Base-by-base conservation (phyloP, 2,113 vertebrate genomes). In the Ctenomys sociabilis region DNA sequence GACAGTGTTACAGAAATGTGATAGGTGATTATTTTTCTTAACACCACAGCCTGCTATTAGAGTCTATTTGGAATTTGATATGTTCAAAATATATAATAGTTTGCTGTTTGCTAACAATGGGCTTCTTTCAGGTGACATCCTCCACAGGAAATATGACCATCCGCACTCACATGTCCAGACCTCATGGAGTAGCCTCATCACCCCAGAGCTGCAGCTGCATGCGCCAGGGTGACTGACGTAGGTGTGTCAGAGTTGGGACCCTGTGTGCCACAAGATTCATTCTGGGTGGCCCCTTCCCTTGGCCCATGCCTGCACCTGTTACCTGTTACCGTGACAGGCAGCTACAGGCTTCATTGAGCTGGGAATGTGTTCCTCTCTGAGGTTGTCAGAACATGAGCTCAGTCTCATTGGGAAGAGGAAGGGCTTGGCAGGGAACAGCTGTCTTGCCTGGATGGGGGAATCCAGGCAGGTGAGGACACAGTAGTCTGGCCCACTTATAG, bases 201-300 rank as follows among this genome's bases (percentile, higher is more conserved):
- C 22, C 45, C 57, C 77, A 43, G 83, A 68, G 14, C 49, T 45
- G 45, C 72, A 21, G 72, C 52, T 21, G 68, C 54, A 3, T 5
- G 9, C 43, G 19, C 81, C 80, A 1, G 86, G 37, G 37, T 26
- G n/a, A 17, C 32, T 1, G n/a, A 57, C 61, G 54, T 32, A 21
- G 17, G 77, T 4, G 40, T 54, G 45, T 54, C 35, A 1, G 12
- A 4, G 9, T 9, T 5, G 70, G 87, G 64, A 12, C n/a, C 77
- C 63, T 5, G 0, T 0, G 0, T 0, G 0, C 21, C 2, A 73
- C 77, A 52, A 28, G 19, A 37, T 37, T 83, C 68, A 2, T 10
- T 52, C 40, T 7, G 37, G 40, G 17, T 8, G 14, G 45, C 61
- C 28, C 22, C 70, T 17, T 37, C 49, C 37, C 37, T 32, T 6